Evolutionary conservation across 2,797 vertebrate species (phyloP).

Genomic region (Eremophila alpestris): DNA sequence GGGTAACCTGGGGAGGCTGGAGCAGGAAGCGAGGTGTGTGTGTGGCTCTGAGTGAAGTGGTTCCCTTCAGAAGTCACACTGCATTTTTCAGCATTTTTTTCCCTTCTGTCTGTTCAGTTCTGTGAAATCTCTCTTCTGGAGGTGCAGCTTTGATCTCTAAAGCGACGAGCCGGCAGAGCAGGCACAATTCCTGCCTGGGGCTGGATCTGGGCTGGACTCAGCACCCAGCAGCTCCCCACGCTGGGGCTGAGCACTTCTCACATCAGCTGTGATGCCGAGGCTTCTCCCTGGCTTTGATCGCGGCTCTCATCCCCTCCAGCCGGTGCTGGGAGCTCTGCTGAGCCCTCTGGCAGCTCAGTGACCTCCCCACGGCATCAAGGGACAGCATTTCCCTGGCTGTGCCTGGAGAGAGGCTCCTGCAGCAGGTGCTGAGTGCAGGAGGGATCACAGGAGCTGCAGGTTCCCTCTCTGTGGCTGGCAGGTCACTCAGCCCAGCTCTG

Average conservation of each 20-base stretch:
- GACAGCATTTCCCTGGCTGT: not conserved
- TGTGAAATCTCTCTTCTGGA: slow-evolving; percentile 13
- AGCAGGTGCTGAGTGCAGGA: not conserved
- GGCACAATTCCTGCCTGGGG: not conserved
- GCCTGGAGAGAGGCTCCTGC: not conserved
- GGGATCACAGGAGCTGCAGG: not conserved
- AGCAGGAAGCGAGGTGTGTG: not conserved
- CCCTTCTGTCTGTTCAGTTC: not conserved
- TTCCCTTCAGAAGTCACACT: slow-evolving; percentile 5
- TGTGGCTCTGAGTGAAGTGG: slow-evolving; percentile 26
- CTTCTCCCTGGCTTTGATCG: slow-evolving; percentile 16
- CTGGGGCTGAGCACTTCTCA: not conserved
- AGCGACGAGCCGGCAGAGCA: accelerated
- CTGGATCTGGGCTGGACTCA: not conserved
- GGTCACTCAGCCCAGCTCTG: not conserved
- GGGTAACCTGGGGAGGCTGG: not conserved
- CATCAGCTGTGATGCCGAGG: not conserved
- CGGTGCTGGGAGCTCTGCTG: not conserved
- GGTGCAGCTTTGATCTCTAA: slow-evolving; percentile 47
- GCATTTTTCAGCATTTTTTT: not conserved
- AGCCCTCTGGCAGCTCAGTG: not conserved
- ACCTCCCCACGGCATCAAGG: not conserved
- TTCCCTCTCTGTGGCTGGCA: not conserved
- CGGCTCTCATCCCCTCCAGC: not conserved
- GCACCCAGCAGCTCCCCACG: not conserved